Percentiles rank a stretch among this genome's conserved stretches.
Evolutionary conservation across 2,797 vertebrate genomes (phyloP).

Genomic region (Artibeus jamaicensis): DNA sequence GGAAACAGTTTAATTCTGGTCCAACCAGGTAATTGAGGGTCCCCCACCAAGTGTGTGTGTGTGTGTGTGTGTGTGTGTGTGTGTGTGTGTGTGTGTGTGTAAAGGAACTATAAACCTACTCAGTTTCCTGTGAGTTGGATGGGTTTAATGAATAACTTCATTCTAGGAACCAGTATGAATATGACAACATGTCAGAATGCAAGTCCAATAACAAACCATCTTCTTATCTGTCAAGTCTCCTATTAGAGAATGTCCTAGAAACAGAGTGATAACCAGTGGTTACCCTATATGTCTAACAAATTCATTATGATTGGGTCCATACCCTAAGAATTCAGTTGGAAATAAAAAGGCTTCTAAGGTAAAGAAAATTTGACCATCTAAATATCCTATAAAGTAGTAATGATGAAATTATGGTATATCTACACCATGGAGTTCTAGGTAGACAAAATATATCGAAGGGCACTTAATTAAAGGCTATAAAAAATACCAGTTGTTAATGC

Average conservation of each 20-base stretch:
- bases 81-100: too few species aligned
- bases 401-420: background rate
- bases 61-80: too few species aligned
- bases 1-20: background rate
- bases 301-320: background rate
- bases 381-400: background rate
- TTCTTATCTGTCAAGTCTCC: background rate
- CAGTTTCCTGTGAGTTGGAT: background rate
- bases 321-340: background rate
- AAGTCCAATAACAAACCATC: background rate
- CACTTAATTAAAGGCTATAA: background rate
- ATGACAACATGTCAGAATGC: background rate
- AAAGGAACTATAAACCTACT: background rate
- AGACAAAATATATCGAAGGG: background rate
- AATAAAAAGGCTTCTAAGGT: background rate
- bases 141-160: background rate
- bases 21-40: background rate
- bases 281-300: background rate
- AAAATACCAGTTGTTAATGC: background rate
- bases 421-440: background rate
- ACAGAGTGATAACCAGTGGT: background rate
- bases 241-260: constrained; percentile 5
- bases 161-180: background rate
- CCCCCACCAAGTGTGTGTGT: too few species aligned
- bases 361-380: background rate